Evolutionary conservation across 2,888 invertebrate species (phyloP).

Genomic region (Microctonus brassicae): DNA sequence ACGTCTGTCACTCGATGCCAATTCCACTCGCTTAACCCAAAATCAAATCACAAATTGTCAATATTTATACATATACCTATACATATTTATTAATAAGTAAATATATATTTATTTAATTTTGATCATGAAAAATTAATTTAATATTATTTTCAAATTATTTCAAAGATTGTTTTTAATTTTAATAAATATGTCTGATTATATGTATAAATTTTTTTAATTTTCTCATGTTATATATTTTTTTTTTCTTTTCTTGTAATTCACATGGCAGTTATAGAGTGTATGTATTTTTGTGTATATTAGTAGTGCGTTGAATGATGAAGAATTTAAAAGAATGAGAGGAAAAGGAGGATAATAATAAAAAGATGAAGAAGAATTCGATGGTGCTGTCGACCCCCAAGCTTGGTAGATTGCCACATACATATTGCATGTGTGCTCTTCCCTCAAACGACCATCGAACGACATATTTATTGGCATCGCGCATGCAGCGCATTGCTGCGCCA

Average conservation of each 20-base stretch:
- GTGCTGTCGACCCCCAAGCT: conserved; percentile 31
- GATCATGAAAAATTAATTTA: no score
- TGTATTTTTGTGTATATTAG: neutral
- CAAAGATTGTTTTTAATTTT: no score
- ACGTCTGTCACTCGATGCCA: conserved; percentile 53
- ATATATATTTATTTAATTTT: no score
- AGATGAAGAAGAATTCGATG: conserved; percentile 31
- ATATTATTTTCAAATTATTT: no score
- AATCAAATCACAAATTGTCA: conserved; percentile 60
- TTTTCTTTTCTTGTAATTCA: no score
- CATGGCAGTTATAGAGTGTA: no score
- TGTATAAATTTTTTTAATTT: no score
- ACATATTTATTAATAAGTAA: no score
- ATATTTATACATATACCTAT: no score
- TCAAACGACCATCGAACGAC: conserved; percentile 49
- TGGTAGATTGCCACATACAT: conserved; percentile 57
- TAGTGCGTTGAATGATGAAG: neutral
- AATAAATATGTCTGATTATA: no score
- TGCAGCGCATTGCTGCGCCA: conserved; percentile 50
- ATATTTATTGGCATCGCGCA: conserved; percentile 66
- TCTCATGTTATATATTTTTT: no score
- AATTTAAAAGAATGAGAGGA: neutral
- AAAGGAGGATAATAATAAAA: neutral
- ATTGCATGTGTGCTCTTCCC: conserved; percentile 62
- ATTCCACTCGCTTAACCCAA: conserved; percentile 57